These are phyloP conservation scores for Lithophane ornitopus DNA, from an alignment of 2,888 invertebrate genomes.

Conservation along the genomic window DNA sequence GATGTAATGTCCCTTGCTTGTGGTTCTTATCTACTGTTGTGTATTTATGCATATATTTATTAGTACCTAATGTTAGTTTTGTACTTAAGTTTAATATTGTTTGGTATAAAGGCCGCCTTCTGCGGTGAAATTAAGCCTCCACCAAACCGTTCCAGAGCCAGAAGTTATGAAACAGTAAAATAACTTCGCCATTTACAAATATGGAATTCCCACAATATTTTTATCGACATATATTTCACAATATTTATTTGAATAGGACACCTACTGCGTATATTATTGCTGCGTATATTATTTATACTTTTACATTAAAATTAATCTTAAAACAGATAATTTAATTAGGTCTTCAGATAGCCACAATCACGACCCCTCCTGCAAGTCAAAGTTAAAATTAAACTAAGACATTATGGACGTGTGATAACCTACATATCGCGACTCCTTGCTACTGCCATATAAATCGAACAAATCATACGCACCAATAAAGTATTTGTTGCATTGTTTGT, in stretches of 20 bases:
- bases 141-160: neutral
- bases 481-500: constrained; percentile 1
- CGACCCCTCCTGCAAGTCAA: constrained; percentile 36
- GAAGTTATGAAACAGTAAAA: neutral
- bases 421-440: constrained; percentile 43
- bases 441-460: constrained; percentile 22
- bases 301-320: constrained; percentile 8
- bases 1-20: no score
- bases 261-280: neutral
- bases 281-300: neutral
- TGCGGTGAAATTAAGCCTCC: no score
- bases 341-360: constrained; percentile 60
- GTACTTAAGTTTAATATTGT: no score
- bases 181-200: neutral
- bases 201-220: neutral
- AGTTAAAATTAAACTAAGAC: constrained; percentile 62
- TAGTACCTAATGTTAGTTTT: no score
- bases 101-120: no score
- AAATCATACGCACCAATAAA: constrained; percentile 3
- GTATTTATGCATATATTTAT: no score
- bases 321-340: constrained; percentile 63
- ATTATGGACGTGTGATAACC: constrained; percentile 60
- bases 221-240: neutral
- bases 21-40: no score
- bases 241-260: neutral